Evolutionary conservation across 2,113 vertebrate species (phyloP).

Genomic region (Axis porcinus): DNA sequence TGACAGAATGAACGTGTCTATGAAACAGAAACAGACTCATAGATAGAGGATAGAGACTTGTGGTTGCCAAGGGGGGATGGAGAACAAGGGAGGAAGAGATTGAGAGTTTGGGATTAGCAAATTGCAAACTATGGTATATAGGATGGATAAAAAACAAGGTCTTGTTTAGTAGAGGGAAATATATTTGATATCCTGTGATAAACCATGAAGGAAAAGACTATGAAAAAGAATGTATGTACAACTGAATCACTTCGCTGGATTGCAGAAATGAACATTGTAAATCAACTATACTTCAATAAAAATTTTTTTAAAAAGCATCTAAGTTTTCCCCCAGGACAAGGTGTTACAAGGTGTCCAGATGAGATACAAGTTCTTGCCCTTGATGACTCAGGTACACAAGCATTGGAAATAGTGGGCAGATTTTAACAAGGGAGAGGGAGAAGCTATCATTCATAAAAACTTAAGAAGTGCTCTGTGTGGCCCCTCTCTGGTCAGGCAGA

Average conservation of each 20-base stretch:
- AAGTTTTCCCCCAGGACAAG: neutral
- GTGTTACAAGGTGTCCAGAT: neutral
- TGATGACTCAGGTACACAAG: neutral
- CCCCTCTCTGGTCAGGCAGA: neutral
- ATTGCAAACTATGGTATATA: neutral
- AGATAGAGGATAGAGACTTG: neutral
- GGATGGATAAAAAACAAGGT: neutral
- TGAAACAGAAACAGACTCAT: neutral
- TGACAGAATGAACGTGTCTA: neutral
- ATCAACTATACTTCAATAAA: neutral
- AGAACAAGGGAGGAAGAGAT: too few species aligned
- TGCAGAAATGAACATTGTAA: neutral
- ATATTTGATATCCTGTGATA: neutral
- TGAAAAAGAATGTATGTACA: neutral
- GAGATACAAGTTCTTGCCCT: neutral
- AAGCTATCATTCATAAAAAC: fast-evolving
- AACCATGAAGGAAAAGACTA: neutral
- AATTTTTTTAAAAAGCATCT: neutral
- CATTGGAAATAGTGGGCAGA: neutral
- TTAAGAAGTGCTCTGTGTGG: too few species aligned
- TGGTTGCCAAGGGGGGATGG: neutral
- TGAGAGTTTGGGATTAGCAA: neutral
- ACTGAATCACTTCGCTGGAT: neutral
- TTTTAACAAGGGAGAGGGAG: neutral
- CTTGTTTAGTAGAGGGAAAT: neutral